Percentiles rank a stretch among this genome's conserved stretches.
These are phyloP conservation scores for Vireo altiloquus DNA, from an alignment of 2,113 vertebrate genomes.

Conservation along the genomic window DNA sequence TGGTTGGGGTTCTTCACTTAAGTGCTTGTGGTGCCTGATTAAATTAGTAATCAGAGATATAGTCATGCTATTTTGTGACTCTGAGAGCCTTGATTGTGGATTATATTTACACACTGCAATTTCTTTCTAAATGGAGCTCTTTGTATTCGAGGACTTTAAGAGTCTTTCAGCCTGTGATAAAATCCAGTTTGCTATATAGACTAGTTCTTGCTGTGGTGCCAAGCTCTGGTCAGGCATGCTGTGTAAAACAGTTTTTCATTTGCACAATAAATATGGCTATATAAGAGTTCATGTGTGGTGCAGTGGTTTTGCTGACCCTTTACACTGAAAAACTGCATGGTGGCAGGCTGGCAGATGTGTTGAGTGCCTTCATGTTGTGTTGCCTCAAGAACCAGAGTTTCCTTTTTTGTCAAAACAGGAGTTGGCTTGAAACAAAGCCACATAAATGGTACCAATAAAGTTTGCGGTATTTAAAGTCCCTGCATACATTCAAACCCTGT, in stretches of 20 bases:
- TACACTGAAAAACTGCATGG: background rate
- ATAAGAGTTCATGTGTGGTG: constrained; percentile 21
- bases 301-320: constrained; percentile 22
- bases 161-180: constrained; percentile 52
- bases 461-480: background rate
- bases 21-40: constrained; percentile 69
- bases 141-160: constrained; percentile 71
- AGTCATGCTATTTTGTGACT: constrained; percentile 72
- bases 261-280: constrained; percentile 6
- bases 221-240: constrained; percentile 10
- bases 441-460: background rate
- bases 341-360: background rate
- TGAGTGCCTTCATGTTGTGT: background rate
- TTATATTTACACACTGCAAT: constrained; percentile 74
- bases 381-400: background rate
- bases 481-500: background rate
- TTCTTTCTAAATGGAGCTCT: constrained; percentile 73
- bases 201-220: constrained; percentile 15
- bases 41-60: constrained; percentile 72
- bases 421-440: background rate
- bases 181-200: constrained; percentile 43
- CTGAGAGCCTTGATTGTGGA: constrained; percentile 75
- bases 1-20: constrained; percentile 58
- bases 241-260: background rate
- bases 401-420: background rate